These are phyloP conservation scores for Parnassius glacialis DNA, from an alignment of 2,888 invertebrate genomes.

Conservation along the genomic window DNA sequence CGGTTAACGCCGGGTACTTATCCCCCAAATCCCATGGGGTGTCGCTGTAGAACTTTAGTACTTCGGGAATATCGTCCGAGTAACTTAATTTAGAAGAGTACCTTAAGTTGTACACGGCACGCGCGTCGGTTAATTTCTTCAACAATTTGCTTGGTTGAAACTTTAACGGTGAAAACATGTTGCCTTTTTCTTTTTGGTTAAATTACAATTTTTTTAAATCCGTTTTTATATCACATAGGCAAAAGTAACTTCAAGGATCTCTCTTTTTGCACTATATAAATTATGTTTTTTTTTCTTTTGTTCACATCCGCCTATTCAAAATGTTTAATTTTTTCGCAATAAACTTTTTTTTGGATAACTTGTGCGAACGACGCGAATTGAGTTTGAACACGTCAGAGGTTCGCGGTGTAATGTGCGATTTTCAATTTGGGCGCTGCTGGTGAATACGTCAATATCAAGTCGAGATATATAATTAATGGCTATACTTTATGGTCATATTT, in stretches of 20 bases:
- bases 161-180: constrained; percentile 41
- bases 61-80: constrained; percentile 43
- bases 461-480: not conserved
- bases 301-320: not conserved
- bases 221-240: not conserved
- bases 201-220: not conserved
- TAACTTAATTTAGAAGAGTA: constrained; percentile 35
- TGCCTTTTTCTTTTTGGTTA: constrained; percentile 6
- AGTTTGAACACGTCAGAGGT: not conserved
- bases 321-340: too few relatives aligned
- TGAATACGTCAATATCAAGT: not conserved
- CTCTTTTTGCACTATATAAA: not conserved
- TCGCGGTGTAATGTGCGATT: not conserved
- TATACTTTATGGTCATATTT: too few relatives aligned
- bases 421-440: not conserved
- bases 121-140: constrained; percentile 41
- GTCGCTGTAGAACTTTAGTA: constrained; percentile 63
- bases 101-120: constrained; percentile 33
- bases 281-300: not conserved
- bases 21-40: constrained; percentile 35
- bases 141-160: constrained; percentile 39
- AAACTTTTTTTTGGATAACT: too few relatives aligned
- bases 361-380: not conserved
- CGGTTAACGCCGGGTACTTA: constrained; percentile 47
- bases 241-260: not conserved